phyloP scores from a whole-genome alignment of 2,888 invertebrate species.

The Matsumyia berberina region DNA sequence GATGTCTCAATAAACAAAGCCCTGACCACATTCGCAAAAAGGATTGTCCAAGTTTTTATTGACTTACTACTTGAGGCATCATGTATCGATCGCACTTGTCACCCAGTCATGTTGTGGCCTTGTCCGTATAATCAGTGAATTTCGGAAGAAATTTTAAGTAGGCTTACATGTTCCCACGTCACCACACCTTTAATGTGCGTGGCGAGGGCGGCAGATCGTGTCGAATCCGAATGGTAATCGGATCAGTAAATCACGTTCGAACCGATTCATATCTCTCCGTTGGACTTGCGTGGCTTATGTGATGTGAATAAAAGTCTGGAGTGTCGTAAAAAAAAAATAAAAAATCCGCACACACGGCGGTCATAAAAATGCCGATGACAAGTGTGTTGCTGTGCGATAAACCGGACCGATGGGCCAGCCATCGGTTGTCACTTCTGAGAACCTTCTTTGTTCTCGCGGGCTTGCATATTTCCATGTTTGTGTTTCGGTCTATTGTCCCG shows the following conservation, averaged over 20 bases:
- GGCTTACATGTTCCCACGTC: constrained; percentile 40
- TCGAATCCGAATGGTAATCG: constrained; percentile 41
- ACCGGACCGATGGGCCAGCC: constrained; percentile 19
- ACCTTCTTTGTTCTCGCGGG: constrained; percentile 37
- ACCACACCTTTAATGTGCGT: constrained; percentile 57
- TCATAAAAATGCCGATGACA: constrained; percentile 44
- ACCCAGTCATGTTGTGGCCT: constrained; percentile 25
- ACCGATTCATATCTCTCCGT: constrained; percentile 57
- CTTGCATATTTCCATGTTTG: constrained; percentile 45
- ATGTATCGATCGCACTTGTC: constrained; percentile 43
- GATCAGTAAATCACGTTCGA: constrained; percentile 67
- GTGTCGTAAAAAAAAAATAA: background rate
- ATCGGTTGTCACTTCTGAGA: constrained; percentile 47
- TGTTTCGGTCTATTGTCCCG: constrained; percentile 33
- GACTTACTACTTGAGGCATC: constrained; percentile 3
- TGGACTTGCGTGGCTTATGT: constrained; percentile 50
- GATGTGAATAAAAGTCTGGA: constrained; percentile 53
- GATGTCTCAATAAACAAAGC: constrained; percentile 22
- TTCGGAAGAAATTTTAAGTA: constrained; percentile 46
- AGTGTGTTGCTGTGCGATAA: constrained; percentile 34
- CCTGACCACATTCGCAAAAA: constrained; percentile 21
- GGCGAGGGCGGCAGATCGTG: constrained; percentile 30
- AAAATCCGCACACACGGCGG: constrained; percentile 39
- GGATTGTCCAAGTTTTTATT: background rate
- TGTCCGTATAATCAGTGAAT: constrained; percentile 30